phyloP scores from a whole-genome alignment of 2,113 vertebrate species.

The Delphinapterus leucas region DNA sequence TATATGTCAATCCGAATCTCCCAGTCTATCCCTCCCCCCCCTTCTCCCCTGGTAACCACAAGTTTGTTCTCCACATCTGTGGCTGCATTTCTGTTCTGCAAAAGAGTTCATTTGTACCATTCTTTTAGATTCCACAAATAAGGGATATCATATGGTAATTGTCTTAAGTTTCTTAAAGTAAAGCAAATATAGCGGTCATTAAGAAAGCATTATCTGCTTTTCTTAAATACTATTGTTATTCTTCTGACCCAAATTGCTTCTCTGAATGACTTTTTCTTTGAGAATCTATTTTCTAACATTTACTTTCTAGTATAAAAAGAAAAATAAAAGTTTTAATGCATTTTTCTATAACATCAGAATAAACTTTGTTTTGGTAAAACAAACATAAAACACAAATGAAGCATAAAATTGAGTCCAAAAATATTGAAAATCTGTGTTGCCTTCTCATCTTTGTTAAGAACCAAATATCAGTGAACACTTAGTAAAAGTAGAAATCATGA shows the following conservation, averaged over 20 bases:
- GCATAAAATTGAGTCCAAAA: neutral
- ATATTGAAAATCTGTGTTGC: neutral
- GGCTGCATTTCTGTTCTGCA: too few species aligned
- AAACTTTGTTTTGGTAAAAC: neutral
- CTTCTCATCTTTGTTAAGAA: neutral
- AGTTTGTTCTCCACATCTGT: too few species aligned
- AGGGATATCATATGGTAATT: too few species aligned
- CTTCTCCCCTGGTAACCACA: too few species aligned
- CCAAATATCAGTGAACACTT: neutral
- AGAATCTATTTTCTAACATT: neutral
- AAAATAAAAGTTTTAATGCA: neutral
- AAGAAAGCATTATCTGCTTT: neutral
- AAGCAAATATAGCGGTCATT: neutral
- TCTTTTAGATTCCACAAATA: too few species aligned
- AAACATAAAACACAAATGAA: neutral
- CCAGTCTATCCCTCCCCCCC: too few species aligned
- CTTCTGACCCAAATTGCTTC: neutral
- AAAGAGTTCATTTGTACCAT: too few species aligned
- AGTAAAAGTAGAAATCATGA: neutral
- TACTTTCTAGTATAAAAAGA: neutral
- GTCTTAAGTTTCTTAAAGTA: neutral
- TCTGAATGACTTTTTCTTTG: neutral
- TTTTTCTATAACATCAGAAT: neutral
- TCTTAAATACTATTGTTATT: neutral
- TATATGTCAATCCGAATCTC: too few species aligned